phyloP scores from a whole-genome alignment of 2,113 vertebrate species.

The Carettochelys insculpta region DNA sequence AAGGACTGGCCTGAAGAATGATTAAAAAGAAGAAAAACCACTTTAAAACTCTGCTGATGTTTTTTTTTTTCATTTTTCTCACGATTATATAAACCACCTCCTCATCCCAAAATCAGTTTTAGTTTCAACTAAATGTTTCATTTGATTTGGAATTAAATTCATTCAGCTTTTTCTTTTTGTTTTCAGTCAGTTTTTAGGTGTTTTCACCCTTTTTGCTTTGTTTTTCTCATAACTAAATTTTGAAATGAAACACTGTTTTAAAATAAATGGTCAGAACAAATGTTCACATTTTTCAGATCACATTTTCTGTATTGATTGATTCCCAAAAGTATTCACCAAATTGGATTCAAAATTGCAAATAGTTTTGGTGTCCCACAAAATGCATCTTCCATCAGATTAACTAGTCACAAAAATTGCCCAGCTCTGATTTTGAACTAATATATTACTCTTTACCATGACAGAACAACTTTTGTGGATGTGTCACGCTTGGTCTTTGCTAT shows the following conservation, averaged over 20 bases:
- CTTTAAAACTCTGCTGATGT: not conserved
- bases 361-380: not conserved
- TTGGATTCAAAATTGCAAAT: not conserved
- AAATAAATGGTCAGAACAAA: not conserved
- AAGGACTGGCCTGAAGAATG: not conserved
- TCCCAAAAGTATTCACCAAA: not conserved
- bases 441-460: not conserved
- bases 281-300: not conserved
- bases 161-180: not conserved
- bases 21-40: not conserved
- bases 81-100: not conserved
- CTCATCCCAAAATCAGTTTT: not conserved
- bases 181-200: not conserved
- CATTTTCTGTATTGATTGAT: not conserved
- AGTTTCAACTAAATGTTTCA: not conserved
- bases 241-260: not conserved
- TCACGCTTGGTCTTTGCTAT: not conserved
- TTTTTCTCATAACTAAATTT: not conserved
- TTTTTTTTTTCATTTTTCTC: not conserved
- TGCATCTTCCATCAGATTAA: not conserved
- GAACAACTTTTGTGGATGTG: not conserved
- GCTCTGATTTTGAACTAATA: too few species aligned
- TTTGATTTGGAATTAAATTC: not conserved
- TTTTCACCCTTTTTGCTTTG: not conserved
- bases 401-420: not conserved